A percentile compares a stretch with the other conserved stretches of the same genome.
Conservation (phyloP, 1,140 invertebrate genomes). For the Stegodyphus dumicola region DNA sequence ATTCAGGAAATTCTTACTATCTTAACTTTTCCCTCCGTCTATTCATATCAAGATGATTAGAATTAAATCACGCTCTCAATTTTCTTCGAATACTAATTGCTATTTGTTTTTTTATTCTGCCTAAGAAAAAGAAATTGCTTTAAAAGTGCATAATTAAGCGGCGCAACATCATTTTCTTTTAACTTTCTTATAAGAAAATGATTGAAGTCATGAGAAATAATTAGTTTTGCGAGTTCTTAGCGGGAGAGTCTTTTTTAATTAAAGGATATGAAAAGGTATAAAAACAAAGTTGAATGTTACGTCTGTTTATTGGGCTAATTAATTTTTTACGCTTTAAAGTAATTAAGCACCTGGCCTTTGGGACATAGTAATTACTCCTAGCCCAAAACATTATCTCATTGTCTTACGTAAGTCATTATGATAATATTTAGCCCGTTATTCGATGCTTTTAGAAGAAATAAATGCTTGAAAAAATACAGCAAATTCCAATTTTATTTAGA, state of each 20-base stretch:
- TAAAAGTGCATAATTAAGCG: constrained; percentile 50
- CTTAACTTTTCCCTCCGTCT: too few relatives aligned
- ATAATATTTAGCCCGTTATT: constrained; percentile 34
- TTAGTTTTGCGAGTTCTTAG: constrained; percentile 45
- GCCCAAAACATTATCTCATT: constrained; percentile 37
- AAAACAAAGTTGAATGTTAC: constrained; percentile 51
- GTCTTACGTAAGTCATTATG: constrained; percentile 48
- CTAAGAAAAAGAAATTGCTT: constrained; percentile 16
- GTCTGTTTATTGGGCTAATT: constrained; percentile 59
- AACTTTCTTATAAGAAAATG: constrained; percentile 16
- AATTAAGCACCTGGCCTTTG: constrained; percentile 41
- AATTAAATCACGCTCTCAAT: not conserved
- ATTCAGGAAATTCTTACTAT: too few relatives aligned
- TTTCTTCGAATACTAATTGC: not conserved
- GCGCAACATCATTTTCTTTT: constrained; percentile 25
- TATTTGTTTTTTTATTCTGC: not conserved
- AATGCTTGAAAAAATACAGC: not conserved
- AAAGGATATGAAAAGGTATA: constrained; percentile 28
- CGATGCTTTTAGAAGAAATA: not conserved
- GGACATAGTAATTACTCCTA: constrained; percentile 48
- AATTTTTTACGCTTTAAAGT: constrained; percentile 57
- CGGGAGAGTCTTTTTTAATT: constrained; percentile 45
- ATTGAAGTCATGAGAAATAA: constrained; percentile 51
- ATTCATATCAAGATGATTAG: not conserved
- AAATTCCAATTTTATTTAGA: constrained; percentile 25